Base-by-base conservation (phyloP, 2,797 vertebrate genomes). In the Cyclopterus lumpus region DNA sequence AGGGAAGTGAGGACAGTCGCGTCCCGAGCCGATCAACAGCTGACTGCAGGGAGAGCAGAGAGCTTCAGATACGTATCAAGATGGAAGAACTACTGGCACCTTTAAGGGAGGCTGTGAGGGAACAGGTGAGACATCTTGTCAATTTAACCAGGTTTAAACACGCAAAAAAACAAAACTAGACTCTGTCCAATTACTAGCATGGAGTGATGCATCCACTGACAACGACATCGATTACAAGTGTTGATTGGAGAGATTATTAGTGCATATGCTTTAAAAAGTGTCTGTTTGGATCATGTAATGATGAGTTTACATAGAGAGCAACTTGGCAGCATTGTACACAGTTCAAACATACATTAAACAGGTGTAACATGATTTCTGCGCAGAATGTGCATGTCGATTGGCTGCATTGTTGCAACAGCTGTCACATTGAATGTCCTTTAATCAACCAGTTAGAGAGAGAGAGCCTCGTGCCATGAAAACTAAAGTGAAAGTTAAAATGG, bases 11-110 rank as follows among this genome's bases (percentile, higher is more conserved):
- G 49, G 26, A 7, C 18, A 20, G 24, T 11, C 2, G 1, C 28
- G n/a, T 18, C 4, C 6, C 4, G 46, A 32, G 4, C 61, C 10
- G 24, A 67, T 49, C 18, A 16, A 20, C 67, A 42, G 46, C 38
- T 15, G 26, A 36, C 14, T 18, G 55, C 71, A 42, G 42, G 6
- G 51, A n/a, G 36, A 55, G 11, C 38, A 6, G 44, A 46, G 32
- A 40, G n/a, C 20, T 48, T 28, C 28, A 26, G 0, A 1, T n/a
- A n/a, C 82, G 61, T 24, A 58, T 80, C 59, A 70, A 32, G 0
- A 89, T 90, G 88, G 90, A 90, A 67, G 51, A 83, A 57, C 34
- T 46, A 1, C 70, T 90, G 61, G 85, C 76, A 16, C 88, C 89
- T 63, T 55, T 90, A 0, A 84, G 90, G 6, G 57, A 82, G 57